Evolutionary conservation across 1,140 invertebrate species (phyloP).

Genomic region (Eueides isabella): DNA sequence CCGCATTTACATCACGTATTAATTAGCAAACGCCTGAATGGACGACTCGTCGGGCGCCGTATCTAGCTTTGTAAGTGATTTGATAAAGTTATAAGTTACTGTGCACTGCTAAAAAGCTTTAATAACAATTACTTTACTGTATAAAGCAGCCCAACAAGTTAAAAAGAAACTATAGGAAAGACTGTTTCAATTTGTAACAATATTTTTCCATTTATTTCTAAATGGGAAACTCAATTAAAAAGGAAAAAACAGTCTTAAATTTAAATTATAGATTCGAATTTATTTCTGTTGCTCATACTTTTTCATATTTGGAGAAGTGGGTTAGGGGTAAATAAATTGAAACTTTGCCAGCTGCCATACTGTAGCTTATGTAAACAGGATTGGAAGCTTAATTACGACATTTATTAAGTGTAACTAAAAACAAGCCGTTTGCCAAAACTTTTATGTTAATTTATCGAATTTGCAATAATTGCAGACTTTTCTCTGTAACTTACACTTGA

Average conservation of each 20-base stretch:
- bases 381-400: constrained; percentile 39
- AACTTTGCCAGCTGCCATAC: constrained; percentile 41
- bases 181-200: constrained; percentile 13
- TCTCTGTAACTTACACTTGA: not conserved
- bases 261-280: constrained; percentile 39
- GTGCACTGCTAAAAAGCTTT: too few species aligned
- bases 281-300: constrained; percentile 41
- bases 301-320: constrained; percentile 42
- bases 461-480: constrained; percentile 7
- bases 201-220: constrained; percentile 17
- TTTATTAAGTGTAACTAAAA: constrained; percentile 40
- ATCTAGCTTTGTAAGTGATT: not conserved
- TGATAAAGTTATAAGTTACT: too few species aligned
- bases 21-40: constrained; percentile 48
- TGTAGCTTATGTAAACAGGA: constrained; percentile 40
- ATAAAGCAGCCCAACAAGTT: constrained; percentile 1
- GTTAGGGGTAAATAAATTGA: constrained; percentile 44
- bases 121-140: not conserved
- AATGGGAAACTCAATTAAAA: constrained; percentile 34
- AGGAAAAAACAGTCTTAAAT: constrained; percentile 33
- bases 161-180: constrained; percentile 9
- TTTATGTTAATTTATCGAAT: constrained; percentile 24
- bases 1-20: constrained; percentile 55
- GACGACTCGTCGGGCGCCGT: not conserved
- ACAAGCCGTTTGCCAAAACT: constrained; percentile 32